phyloP scores from a whole-genome alignment of 2,888 invertebrate genomes.

The Amiota mariae region DNA sequence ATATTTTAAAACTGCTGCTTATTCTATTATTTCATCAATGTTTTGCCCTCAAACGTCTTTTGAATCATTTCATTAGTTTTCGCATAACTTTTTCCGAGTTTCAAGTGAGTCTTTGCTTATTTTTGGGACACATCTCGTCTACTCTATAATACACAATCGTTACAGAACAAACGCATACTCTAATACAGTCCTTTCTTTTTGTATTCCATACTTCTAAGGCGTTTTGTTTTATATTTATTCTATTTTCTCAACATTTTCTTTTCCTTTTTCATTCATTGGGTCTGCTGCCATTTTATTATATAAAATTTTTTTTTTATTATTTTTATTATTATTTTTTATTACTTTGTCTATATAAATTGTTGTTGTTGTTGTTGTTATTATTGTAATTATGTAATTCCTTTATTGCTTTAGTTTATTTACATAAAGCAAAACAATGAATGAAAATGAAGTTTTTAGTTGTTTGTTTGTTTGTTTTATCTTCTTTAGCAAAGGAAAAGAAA shows the following conservation, averaged over 20 bases:
- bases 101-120: too few relatives aligned
- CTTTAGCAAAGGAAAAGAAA: background rate
- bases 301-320: conserved; percentile 33
- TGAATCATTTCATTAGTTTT: too few relatives aligned
- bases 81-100: too few relatives aligned
- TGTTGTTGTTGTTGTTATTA: conserved; percentile 30
- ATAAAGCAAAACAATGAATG: conserved; percentile 21
- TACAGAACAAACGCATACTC: too few relatives aligned
- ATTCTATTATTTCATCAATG: too few relatives aligned
- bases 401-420: conserved; percentile 32
- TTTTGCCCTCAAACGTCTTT: too few relatives aligned
- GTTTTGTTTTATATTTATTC: too few relatives aligned
- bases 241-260: conserved; percentile 26
- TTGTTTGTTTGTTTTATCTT: background rate
- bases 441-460: background rate
- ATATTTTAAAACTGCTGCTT: too few relatives aligned
- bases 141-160: too few relatives aligned
- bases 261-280: conserved; percentile 30
- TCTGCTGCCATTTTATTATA: background rate
- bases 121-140: too few relatives aligned
- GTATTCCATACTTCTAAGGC: background rate
- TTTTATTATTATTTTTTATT: conserved; percentile 44
- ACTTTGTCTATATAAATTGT: conserved; percentile 26
- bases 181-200: too few relatives aligned
- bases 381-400: conserved; percentile 43